Evolutionary conservation across 35 echinoderm and acorn worm species (phyloP).

Genomic region (Patiria miniata): DNA sequence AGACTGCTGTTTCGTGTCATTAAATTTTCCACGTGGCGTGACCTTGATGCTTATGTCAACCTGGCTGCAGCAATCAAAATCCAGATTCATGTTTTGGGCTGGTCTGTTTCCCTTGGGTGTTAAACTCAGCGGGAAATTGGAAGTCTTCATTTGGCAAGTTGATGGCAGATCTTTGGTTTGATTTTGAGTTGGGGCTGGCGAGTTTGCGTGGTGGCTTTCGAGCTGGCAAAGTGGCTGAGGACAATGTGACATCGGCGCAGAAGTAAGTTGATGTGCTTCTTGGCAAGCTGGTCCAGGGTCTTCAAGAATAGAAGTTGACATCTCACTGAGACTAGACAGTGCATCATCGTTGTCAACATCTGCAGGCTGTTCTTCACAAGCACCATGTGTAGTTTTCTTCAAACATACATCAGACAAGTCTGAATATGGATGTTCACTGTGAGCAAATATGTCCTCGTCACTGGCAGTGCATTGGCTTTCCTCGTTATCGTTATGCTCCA

Average conservation of each 20-base stretch:
- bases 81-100: background rate
- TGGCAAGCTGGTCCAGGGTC: background rate
- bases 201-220: background rate
- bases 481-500: background rate
- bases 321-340: background rate
- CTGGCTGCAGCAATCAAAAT: slow-evolving; percentile 22
- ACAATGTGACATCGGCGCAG: background rate
- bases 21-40: background rate
- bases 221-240: background rate
- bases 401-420: background rate
- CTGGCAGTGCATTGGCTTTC: background rate
- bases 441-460: slow-evolving; percentile 49
- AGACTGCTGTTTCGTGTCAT: background rate
- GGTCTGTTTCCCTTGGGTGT: background rate
- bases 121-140: background rate
- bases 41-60: slow-evolving; percentile 27
- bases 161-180: background rate
- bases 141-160: background rate
- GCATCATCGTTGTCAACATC: background rate
- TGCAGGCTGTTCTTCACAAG: background rate
- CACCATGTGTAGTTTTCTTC: too few species aligned
- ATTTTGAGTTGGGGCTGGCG: background rate
- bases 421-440: background rate
- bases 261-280: background rate
- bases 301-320: background rate